Conservation (phyloP, 2,888 invertebrate species). For the Byasa hedistus region DNA sequence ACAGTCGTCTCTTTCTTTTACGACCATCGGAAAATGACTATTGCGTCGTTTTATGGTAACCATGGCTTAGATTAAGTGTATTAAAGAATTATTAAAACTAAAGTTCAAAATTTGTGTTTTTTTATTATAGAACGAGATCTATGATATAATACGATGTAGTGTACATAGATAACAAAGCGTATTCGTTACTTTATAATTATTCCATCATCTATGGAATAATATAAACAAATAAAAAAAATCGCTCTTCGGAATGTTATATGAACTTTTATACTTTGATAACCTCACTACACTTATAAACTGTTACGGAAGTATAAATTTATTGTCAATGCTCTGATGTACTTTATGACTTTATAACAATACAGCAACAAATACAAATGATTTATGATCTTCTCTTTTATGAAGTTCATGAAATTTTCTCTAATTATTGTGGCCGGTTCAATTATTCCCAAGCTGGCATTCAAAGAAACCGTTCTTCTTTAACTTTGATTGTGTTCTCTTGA, state of each 20-base stretch:
- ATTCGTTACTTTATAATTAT: too few relatives aligned
- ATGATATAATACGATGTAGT: too few relatives aligned
- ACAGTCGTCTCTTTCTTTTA: constrained; percentile 21
- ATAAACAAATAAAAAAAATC: too few relatives aligned
- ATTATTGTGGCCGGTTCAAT: constrained; percentile 34
- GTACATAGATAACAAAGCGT: too few relatives aligned
- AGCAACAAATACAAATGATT: constrained; percentile 17
- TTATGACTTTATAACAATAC: too few relatives aligned
- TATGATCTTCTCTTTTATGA: constrained; percentile 19
- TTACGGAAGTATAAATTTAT: too few relatives aligned
- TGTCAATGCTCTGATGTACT: too few relatives aligned
- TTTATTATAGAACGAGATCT: neutral
- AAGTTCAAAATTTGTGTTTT: neutral
- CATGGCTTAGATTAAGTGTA: constrained; percentile 15
- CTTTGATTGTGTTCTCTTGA: constrained; percentile 26
- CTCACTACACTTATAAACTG: too few relatives aligned
- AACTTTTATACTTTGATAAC: too few relatives aligned
- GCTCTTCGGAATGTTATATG: too few relatives aligned
- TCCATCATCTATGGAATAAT: too few relatives aligned
- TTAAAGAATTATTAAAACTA: constrained; percentile 6
- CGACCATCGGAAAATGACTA: constrained; percentile 27
- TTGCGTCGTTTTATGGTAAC: constrained; percentile 23
- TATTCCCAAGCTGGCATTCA: constrained; percentile 35
- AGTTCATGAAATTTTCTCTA: constrained; percentile 35
- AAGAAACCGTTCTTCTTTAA: constrained; percentile 22